phyloP scores from a whole-genome alignment of 1,140 invertebrate species.

The Pomacea maculata region DNA sequence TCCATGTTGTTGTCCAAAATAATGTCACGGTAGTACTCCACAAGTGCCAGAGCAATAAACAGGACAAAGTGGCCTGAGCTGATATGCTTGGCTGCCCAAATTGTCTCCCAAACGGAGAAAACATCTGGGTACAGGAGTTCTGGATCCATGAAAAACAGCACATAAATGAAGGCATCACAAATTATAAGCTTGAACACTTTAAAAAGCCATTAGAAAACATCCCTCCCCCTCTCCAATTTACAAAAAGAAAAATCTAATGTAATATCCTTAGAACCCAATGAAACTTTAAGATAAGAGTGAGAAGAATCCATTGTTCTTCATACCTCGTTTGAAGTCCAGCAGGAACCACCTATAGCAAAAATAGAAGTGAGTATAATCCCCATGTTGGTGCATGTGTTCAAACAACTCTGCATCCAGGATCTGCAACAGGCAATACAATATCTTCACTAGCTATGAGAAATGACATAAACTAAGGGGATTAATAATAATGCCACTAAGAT shows the following conservation, averaged over 20 bases:
- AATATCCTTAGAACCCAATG: too few relatives aligned
- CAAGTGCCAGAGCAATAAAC: constrained; percentile 89
- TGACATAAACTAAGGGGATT: too few relatives aligned
- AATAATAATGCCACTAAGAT: too few relatives aligned
- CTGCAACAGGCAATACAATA: constrained; percentile 60
- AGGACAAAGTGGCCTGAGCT: constrained; percentile 89
- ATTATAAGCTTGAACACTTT: too few relatives aligned
- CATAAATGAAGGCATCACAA: too few relatives aligned
- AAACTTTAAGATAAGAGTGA: not conserved
- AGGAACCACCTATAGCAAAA: constrained; percentile 96
- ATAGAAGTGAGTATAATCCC: constrained; percentile 96
- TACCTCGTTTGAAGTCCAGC: constrained; percentile 80
- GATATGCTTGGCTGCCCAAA: constrained; percentile 91
- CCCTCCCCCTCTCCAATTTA: too few relatives aligned
- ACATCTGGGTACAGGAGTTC: constrained; percentile 92
- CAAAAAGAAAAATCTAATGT: too few relatives aligned
- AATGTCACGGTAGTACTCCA: constrained; percentile 92
- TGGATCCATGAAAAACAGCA: constrained; percentile 37
- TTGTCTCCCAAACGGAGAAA: constrained; percentile 93
- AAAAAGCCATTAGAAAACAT: too few relatives aligned
- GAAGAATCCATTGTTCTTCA: constrained; percentile 4
- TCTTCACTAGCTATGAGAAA: too few relatives aligned
- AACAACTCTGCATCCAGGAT: constrained; percentile 94
- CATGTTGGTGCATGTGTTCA: constrained; percentile 92
- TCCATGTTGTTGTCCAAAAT: constrained; percentile 96